Evolutionary conservation across 1,140 invertebrate genomes (phyloP).

Genomic region (Acarapis woodi): DNA sequence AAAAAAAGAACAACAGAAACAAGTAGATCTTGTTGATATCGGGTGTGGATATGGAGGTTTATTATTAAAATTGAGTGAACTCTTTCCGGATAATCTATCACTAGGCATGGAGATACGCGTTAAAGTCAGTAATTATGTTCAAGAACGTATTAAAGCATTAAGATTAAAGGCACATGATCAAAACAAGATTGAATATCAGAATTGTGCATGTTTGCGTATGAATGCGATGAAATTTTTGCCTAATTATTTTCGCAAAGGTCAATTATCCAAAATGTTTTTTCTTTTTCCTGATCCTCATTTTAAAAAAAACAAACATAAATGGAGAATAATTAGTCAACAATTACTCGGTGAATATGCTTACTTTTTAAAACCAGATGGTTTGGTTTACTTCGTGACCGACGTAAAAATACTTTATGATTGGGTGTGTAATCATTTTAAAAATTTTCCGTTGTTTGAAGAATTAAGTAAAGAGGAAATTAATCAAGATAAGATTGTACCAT

Average conservation of each 20-base stretch:
- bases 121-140: conserved; percentile 93
- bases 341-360: conserved; percentile 90
- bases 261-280: conserved; percentile 95
- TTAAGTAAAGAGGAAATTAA: conserved; percentile 39
- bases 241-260: conserved; percentile 81
- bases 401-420: conserved; percentile 88
- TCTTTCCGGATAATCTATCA: conserved; percentile 68
- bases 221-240: conserved; percentile 97
- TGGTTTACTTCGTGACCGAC: conserved; percentile 89
- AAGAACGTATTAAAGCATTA: conserved; percentile 67
- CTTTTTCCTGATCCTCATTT: conserved; percentile 99
- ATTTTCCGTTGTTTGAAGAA: conserved; percentile 64
- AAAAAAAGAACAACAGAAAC: conserved; percentile 17
- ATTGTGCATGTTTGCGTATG: conserved; percentile 75
- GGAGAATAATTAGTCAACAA: conserved; percentile 83
- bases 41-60: conserved; percentile 97
- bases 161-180: conserved; percentile 36
- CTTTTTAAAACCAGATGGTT: conserved; percentile 52
- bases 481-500: conserved; percentile 49
- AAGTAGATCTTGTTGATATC: conserved; percentile 78
- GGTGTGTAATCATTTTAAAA: conserved; percentile 72
- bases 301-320: conserved; percentile 96
- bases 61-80: conserved; percentile 52
- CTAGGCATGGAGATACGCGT: conserved; percentile 93
- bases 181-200: too few species aligned